phyloP scores from a whole-genome alignment of 2,797 vertebrate species.

The Agapornis canus region DNA sequence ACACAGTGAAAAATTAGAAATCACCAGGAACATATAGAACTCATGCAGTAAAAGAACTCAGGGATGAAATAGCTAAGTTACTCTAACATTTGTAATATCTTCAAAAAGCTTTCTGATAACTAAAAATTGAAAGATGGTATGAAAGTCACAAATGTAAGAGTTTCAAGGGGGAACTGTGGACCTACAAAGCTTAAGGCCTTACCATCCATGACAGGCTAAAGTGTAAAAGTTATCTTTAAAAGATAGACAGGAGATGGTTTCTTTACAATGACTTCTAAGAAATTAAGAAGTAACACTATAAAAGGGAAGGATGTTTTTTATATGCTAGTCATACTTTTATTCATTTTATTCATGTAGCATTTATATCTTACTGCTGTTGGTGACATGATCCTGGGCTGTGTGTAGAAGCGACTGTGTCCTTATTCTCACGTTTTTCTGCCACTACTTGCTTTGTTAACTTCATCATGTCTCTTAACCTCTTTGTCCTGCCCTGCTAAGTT shows the following conservation, averaged over 20 bases:
- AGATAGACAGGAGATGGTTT: not conserved
- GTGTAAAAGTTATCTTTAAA: not conserved
- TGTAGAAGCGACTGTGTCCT: not conserved
- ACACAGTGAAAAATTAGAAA: not conserved
- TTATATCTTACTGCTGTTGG: not conserved
- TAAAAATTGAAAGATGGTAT: not conserved
- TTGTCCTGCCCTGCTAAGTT: not conserved
- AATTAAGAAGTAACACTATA: not conserved
- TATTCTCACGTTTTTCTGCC: not conserved
- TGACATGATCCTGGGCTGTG: not conserved
- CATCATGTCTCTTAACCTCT: not conserved
- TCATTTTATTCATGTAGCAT: not conserved
- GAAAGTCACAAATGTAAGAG: not conserved
- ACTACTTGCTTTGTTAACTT: not conserved
- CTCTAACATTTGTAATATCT: not conserved
- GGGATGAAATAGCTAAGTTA: not conserved
- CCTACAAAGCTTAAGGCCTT: not conserved
- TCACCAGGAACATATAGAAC: not conserved
- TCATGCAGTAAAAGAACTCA: not conserved
- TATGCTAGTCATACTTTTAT: not conserved
- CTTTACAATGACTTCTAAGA: not conserved
- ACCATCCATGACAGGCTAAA: not conserved
- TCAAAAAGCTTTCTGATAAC: not conserved
- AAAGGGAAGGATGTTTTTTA: not conserved
- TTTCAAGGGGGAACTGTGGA: not conserved